Base-by-base conservation (phyloP, 2,888 invertebrate genomes). In the Amphimallon solstitiale region DNA sequence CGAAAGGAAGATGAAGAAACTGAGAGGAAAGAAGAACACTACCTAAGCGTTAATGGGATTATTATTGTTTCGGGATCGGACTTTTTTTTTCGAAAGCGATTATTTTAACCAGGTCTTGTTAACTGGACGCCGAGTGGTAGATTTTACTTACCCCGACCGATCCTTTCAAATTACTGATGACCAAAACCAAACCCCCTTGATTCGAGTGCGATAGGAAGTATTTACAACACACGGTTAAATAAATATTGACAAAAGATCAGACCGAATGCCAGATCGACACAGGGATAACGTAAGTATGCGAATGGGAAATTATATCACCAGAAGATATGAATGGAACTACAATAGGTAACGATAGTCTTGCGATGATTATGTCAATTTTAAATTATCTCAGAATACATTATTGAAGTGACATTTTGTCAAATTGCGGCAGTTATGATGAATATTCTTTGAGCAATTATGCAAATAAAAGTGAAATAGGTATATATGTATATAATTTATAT, bases 231-330 rank as follows among this genome's bases (percentile, higher is more conserved):
- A 69, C 64, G 70, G 66, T 70, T 71, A 71, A 69, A 70, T 71
- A 71, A 71, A 71, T 71, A 71, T 70, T 69, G 70, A 71, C 71
- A 71, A 70, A 66, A 67, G 68, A 70, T 46, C 15, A 14, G 23
- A 43, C 29, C 7, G 38, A 29, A 29, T 45, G 38, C 29, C 4
- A 59, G 66, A 61, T 56, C 65, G 56, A 67, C 65, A 64, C 62
- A 63, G 40, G n/a, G 51, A 63, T 63, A 49, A 62, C 15, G 17
- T 46, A 34, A 43, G 21, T 68, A 67, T 66, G 67, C 66, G 66
- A 68, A 67, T 70, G 64, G 65, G 37, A 67, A 70, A 67, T 62
- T 62, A 62, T 62, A 21, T 62, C 48, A 49, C 51, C 40, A 43
- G 49, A 63, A 63, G 51, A 51, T 63, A 61, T 48, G 38, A 59